These are phyloP conservation scores for Oreohelix idahoensis DNA, from an alignment of 1,140 invertebrate species.

Conservation along the genomic window DNA sequence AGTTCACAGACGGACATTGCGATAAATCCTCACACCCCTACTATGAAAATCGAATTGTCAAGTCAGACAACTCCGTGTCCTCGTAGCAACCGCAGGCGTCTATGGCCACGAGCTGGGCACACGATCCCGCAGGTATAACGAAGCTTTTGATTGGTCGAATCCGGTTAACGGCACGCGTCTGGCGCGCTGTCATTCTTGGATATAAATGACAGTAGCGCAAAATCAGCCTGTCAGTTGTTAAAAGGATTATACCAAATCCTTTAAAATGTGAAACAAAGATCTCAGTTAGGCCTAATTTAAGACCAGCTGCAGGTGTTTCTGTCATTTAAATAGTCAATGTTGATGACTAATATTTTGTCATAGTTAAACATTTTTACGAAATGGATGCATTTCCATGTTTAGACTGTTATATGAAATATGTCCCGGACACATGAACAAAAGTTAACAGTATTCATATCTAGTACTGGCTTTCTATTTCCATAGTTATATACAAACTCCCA, in stretches of 20 bases:
- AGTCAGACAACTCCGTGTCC: not conserved
- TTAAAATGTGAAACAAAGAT: not conserved
- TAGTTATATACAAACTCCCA: too few species aligned
- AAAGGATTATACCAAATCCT: not conserved
- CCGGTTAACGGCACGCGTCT: not conserved
- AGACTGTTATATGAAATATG: too few species aligned
- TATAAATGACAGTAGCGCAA: not conserved
- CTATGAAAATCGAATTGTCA: not conserved
- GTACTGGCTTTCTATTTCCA: too few species aligned
- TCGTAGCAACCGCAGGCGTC: not conserved
- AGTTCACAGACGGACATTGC: not conserved
- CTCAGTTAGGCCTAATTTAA: not conserved
- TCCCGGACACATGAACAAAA: too few species aligned
- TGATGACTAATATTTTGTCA: not conserved
- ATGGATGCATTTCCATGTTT: too few species aligned
- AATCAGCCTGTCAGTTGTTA: not conserved
- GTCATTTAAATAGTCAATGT: not conserved
- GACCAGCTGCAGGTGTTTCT: not conserved
- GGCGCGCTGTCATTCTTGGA: not conserved
- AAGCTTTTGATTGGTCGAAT: not conserved
- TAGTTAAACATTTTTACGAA: not conserved
- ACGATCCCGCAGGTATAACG: not conserved
- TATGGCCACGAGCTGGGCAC: not conserved
- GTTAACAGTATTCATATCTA: too few species aligned
- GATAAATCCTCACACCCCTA: not conserved